phyloP scores from a whole-genome alignment of 2,888 invertebrate species.

The Cantharis rustica region DNA sequence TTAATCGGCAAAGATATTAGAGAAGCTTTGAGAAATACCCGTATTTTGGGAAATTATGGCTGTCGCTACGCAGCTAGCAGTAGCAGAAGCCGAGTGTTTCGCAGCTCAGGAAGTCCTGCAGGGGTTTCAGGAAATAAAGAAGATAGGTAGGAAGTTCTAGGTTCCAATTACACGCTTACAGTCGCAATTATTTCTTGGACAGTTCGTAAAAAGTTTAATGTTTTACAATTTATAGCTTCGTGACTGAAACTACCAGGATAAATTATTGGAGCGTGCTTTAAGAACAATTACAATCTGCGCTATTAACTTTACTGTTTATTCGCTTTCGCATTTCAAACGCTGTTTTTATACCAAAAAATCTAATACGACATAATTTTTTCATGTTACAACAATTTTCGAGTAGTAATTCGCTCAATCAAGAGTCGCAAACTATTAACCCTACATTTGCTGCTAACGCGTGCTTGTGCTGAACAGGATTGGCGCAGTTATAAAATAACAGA shows the following conservation, averaged over 20 bases:
- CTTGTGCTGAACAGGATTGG: background rate
- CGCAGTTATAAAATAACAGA: background rate
- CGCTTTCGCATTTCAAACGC: conserved; percentile 13
- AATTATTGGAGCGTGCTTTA: conserved; percentile 46
- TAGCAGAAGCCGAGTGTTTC: conserved; percentile 7
- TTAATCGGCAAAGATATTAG: conserved; percentile 16
- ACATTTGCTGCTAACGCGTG: background rate
- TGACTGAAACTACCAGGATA: conserved; percentile 44
- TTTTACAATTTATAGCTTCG: conserved; percentile 51
- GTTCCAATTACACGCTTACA: conserved; percentile 52
- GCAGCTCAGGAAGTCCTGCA: conserved; percentile 27
- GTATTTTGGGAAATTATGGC: conserved; percentile 20
- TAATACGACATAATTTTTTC: background rate
- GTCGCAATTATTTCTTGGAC: conserved; percentile 54
- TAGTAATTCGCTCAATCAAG: background rate
- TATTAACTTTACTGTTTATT: conserved; percentile 39
- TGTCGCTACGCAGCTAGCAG: conserved; percentile 13
- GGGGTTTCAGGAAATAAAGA: conserved; percentile 33
- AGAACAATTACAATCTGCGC: conserved; percentile 40
- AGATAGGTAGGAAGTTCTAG: conserved; percentile 33
- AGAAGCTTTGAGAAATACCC: conserved; percentile 17
- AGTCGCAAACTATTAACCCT: background rate
- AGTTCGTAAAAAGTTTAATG: conserved; percentile 52
- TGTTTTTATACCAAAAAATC: conserved; percentile 4
- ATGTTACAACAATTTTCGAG: background rate